Percentiles rank a stretch among this genome's conserved stretches.
phyloP scores from a whole-genome alignment of 2,888 invertebrate genomes.

The Patella depressa region DNA sequence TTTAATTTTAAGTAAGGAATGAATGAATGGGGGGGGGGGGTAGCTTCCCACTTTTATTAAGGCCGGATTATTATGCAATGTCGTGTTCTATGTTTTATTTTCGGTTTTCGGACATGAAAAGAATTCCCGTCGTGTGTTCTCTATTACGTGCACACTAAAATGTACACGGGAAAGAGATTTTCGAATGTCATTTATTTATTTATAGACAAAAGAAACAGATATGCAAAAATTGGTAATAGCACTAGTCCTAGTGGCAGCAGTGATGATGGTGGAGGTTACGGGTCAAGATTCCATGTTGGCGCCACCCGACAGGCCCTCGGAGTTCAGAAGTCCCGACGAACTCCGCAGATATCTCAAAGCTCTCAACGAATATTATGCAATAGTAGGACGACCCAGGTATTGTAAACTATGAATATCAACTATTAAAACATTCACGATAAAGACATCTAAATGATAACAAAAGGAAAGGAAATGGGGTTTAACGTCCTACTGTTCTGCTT shows the following conservation, averaged over 20 bases:
- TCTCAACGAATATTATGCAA: constrained; percentile 74
- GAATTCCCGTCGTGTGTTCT: no score
- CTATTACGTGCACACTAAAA: no score
- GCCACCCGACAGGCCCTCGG: constrained; percentile 71
- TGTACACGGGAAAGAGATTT: no score
- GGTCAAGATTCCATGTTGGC: constrained; percentile 57
- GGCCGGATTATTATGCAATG: no score
- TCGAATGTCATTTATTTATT: no score
- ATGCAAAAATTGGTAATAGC: constrained; percentile 40
- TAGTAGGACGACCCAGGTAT: constrained; percentile 75
- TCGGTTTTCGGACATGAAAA: no score
- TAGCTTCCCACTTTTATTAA: no score
- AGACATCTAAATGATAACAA: background rate
- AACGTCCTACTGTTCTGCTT: no score
- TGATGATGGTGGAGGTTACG: constrained; percentile 46
- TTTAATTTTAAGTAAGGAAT: no score
- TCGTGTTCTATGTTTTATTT: no score
- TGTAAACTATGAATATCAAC: constrained; percentile 2
- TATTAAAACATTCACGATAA: background rate
- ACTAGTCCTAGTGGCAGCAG: constrained; percentile 41
- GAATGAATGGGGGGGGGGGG: no score
- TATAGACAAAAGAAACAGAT: background rate
- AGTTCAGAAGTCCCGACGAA: constrained; percentile 73
- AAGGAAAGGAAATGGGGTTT: background rate
- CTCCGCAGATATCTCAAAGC: constrained; percentile 74